A percentile compares a stretch with the other conserved stretches of the same genome.
phyloP scores from a whole-genome alignment of 2,888 invertebrate species.

The Cryptocephalus primarius region DNA sequence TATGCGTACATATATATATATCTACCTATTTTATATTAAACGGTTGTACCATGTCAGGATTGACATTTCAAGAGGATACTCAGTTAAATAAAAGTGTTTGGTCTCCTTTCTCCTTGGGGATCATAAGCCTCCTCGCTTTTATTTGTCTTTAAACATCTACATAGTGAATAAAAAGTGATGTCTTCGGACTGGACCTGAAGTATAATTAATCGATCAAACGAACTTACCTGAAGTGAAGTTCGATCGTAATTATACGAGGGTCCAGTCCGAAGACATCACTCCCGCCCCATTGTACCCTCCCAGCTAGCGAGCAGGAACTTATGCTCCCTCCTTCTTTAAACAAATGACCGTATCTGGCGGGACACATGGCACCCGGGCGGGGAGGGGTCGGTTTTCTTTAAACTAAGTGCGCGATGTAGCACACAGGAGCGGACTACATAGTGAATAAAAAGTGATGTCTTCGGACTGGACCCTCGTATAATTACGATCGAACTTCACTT shows the following conservation, averaged over 20 bases:
- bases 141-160: conserved; percentile 8
- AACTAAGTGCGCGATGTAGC: neutral
- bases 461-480: conserved; percentile 10
- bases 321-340: neutral
- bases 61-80: too few relatives aligned
- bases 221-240: conserved; percentile 9
- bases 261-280: conserved; percentile 8
- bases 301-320: too few relatives aligned
- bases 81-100: too few relatives aligned
- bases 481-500: conserved; percentile 8
- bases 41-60: too few relatives aligned
- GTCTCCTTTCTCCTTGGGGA: too few relatives aligned
- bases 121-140: too few relatives aligned
- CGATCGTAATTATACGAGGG: conserved; percentile 11
- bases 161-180: conserved; percentile 1
- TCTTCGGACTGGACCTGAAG: conserved; percentile 9
- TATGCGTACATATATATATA: too few relatives aligned
- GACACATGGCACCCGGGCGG: too few relatives aligned
- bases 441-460: conserved; percentile 3
- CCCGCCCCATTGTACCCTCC: neutral
- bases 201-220: conserved; percentile 10
- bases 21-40: too few relatives aligned
- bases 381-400: neutral
- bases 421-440: too few relatives aligned
- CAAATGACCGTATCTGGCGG: neutral